A percentile compares a stretch with the other conserved stretches of the same genome.
Conservation (phyloP, 2,888 invertebrate genomes). For the Disparrhopalites patrizii region DNA sequence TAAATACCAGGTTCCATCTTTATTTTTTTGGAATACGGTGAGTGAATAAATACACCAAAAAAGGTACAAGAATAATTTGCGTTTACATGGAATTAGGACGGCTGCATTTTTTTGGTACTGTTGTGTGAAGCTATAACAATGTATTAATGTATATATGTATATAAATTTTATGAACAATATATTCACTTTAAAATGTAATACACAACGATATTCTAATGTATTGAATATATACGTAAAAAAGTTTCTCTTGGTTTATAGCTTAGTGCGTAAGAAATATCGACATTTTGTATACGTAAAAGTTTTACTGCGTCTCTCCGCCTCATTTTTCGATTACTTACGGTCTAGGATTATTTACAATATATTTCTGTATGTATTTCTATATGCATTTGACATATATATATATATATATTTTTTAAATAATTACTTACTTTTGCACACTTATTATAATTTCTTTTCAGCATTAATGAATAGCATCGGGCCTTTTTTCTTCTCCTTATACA, state of each 20-base stretch:
- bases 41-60: too few species aligned
- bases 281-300: background rate
- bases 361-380: background rate
- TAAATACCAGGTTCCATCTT: too few species aligned
- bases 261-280: background rate
- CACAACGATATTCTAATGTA: background rate
- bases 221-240: too few species aligned
- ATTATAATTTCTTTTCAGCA: constrained; percentile 14
- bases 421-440: background rate
- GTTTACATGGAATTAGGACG: too few species aligned
- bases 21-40: too few species aligned
- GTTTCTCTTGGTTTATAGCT: too few species aligned
- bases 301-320: background rate
- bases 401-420: background rate
- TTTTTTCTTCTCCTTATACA: background rate
- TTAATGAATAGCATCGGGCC: constrained; percentile 14
- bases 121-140: background rate
- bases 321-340: background rate
- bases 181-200: background rate
- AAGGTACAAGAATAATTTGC: too few species aligned
- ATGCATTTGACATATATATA: too few species aligned
- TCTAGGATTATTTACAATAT: background rate
- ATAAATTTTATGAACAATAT: background rate
- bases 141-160: background rate
- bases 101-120: background rate